Evolutionary conservation across 2,113 vertebrate species (phyloP).

Genomic region (Peromyscus californicus): DNA sequence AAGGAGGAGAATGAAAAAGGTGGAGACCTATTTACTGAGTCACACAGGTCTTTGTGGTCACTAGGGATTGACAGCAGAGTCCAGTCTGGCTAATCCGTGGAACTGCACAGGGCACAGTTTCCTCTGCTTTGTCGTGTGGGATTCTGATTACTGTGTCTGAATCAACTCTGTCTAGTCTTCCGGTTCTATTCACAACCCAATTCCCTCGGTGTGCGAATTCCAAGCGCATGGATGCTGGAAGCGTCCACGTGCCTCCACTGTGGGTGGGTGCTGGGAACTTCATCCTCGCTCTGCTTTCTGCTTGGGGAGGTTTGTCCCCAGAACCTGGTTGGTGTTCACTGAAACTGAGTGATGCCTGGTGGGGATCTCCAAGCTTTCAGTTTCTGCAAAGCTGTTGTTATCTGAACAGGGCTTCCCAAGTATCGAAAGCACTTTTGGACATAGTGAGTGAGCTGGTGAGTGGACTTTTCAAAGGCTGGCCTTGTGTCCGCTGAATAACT

Average conservation of each 20-base stretch:
- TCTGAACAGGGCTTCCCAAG: neutral
- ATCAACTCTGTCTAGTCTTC: slow-evolving; percentile 31
- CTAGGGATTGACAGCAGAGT: neutral
- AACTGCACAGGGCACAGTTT: neutral
- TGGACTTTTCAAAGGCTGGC: neutral
- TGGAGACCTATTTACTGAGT: neutral
- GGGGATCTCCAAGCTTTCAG: neutral
- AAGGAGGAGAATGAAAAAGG: neutral
- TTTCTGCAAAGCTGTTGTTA: neutral
- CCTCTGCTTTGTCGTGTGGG: neutral
- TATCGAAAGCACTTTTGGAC: neutral
- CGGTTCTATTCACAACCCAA: neutral
- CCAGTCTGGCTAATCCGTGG: neutral
- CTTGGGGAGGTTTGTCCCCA: neutral
- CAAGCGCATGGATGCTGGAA: neutral
- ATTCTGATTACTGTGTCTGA: slow-evolving; percentile 45
- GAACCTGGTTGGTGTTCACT: neutral
- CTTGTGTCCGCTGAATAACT: neutral
- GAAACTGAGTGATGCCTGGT: neutral
- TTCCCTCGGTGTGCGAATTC: slow-evolving; percentile 28
- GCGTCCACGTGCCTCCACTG: rapidly evolving
- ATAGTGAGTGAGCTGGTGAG: neutral
- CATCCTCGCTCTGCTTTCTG: neutral
- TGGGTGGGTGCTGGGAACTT: neutral
- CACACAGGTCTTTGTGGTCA: neutral